Evolutionary conservation across 1,140 invertebrate species (phyloP), one percentile per base, ranked within the genome.

Genomic region (Pseudoatta argentina): DNA sequence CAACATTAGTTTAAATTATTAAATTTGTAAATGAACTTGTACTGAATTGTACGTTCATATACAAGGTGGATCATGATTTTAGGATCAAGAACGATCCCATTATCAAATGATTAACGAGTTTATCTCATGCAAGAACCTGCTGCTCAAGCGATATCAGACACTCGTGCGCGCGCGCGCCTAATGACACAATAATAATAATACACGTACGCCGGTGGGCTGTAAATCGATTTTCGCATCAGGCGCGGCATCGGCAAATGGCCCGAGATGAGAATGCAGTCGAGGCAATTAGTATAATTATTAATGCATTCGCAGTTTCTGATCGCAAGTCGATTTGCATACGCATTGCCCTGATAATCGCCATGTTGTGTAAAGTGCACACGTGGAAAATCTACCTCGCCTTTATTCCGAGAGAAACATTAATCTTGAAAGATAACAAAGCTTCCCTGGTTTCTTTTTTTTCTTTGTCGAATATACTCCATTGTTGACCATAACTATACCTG

Each of bases 261-360:
- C 69, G 55, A 73, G 71, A 73, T 75, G 24, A 14, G 69, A 61
- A 82, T 73, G 39, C 69, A 75, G 79, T 82, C 39, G 67, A 16
- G 61, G 82, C 48, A 78, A 85, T 85, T 85, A 85, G 82, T 66
- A 61, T 61, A 78, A 85, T 85, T 78, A 78, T 85, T 78, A 85
- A 85, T 78, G 82, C 73, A 85, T 78, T 85, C 73, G 73, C 61
- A 85, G 34, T 76, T 85, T 83, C 79, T 83, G 59, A 83, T 75
- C 69, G 57, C 18, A 61, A 21, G 39, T 61, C 69, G 69, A 83
- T 83, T 75, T 83, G 69, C 79, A 73, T 61, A 57, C 69, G 55
- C 63, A 61, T 39, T 16, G 55, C 69, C 8, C 51, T 48, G 79
- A 75, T 73, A 83, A 83, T 83, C 69, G 79, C 21, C 2, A 7